A percentile compares a stretch with the other conserved stretches of the same genome.
Evolutionary conservation across 1,140 invertebrate genomes (phyloP).

Genomic region (Orussus abietinus): DNA sequence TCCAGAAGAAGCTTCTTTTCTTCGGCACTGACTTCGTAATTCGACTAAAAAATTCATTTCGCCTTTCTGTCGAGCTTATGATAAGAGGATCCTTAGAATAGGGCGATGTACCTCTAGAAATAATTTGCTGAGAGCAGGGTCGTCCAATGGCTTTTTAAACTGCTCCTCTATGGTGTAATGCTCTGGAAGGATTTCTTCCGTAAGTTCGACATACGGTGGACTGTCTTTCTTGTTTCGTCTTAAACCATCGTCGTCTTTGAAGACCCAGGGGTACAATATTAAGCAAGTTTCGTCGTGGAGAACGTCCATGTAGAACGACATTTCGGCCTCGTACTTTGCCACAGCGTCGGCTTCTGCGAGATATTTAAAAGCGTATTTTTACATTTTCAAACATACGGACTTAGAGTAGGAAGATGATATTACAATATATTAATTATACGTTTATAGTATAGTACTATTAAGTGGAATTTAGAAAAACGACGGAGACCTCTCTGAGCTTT

Average conservation of each 20-base stretch:
- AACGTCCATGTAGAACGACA: slow-evolving; percentile 33
- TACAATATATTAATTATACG: neutral
- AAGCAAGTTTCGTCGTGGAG: slow-evolving; percentile 39
- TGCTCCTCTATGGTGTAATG: slow-evolving; percentile 42
- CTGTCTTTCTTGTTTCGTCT: slow-evolving; percentile 42
- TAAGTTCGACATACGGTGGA: slow-evolving; percentile 41
- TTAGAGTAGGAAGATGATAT: neutral
- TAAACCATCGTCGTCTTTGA: slow-evolving; percentile 48
- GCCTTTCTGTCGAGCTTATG: too few relatives aligned
- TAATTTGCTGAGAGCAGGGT: slow-evolving; percentile 32
- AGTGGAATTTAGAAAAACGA: neutral
- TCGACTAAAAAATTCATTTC: slow-evolving; percentile 30
- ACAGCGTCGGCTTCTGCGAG: slow-evolving; percentile 36
- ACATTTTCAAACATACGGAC: neutral
- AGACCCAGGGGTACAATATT: slow-evolving; percentile 48
- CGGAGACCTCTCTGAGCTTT: slow-evolving; percentile 44
- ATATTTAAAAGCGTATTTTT: neutral
- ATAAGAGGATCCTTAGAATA: slow-evolving; percentile 1
- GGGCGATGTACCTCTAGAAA: slow-evolving; percentile 34
- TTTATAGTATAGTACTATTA: neutral
- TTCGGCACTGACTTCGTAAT: slow-evolving; percentile 32
- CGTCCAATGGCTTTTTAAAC: slow-evolving; percentile 36
- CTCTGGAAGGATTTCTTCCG: slow-evolving; percentile 38
- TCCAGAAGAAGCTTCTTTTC: slow-evolving; percentile 37
- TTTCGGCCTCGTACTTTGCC: slow-evolving; percentile 41